Conservation (phyloP, 2,888 invertebrate species). For the Tachina lurida region DNA sequence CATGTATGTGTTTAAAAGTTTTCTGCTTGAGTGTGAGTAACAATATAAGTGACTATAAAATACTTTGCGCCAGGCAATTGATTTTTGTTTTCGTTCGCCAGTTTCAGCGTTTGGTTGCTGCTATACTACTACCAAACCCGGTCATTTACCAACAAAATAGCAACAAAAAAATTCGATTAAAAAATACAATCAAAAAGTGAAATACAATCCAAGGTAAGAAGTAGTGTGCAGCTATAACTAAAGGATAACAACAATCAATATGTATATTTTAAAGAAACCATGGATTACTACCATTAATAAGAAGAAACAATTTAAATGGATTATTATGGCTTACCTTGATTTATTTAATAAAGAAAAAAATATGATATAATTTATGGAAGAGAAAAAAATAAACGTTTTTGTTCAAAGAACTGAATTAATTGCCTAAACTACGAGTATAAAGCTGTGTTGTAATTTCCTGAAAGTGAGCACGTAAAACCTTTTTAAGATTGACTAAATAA, state of each 20-base stretch:
- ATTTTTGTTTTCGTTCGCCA: constrained; percentile 83
- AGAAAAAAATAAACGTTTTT: constrained; percentile 28
- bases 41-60: constrained; percentile 84
- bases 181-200: constrained; percentile 37
- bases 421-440: constrained; percentile 25
- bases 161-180: constrained; percentile 56
- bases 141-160: constrained; percentile 74
- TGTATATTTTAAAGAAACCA: constrained; percentile 22
- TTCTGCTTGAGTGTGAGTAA: constrained; percentile 77
- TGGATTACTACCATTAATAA: constrained; percentile 18
- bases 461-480: constrained; percentile 34
- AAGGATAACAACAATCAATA: constrained; percentile 75
- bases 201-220: constrained; percentile 70
- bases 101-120: constrained; percentile 81
- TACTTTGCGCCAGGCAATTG: constrained; percentile 83
- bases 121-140: constrained; percentile 75
- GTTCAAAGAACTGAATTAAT: constrained; percentile 45
- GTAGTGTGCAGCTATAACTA: constrained; percentile 69
- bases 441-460: constrained; percentile 47
- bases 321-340: constrained; percentile 65
- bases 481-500: constrained; percentile 6
- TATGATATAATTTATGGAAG: neutral
- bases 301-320: constrained; percentile 38
- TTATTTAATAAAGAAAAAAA: constrained; percentile 9
- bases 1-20: constrained; percentile 55